Percentiles rank a stretch among this genome's conserved stretches.
Evolutionary conservation across 2,113 vertebrate species (phyloP).

Genomic region (Scomber scombrus): DNA sequence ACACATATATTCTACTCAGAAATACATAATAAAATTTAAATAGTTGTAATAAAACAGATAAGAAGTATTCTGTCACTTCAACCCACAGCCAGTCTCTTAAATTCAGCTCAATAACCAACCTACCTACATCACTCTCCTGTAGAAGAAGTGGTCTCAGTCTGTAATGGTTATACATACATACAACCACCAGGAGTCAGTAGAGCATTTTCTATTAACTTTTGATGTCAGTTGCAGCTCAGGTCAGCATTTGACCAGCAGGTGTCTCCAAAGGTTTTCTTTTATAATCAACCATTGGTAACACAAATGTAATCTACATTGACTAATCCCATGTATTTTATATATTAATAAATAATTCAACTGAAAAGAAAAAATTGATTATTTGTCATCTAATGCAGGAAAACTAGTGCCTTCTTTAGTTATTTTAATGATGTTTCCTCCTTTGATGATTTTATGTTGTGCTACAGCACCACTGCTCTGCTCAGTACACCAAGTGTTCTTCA

Average conservation of each 20-base stretch:
- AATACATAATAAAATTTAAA: neutral
- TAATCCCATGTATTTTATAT: neutral
- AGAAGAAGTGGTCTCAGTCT: neutral
- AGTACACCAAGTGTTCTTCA: neutral
- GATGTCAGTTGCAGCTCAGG: neutral
- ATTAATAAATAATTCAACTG: neutral
- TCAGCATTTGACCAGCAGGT: constrained; percentile 45
- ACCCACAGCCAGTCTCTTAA: neutral
- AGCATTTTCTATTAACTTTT: neutral
- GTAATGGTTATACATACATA: constrained; percentile 5
- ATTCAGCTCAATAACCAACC: neutral
- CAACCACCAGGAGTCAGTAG: constrained; percentile 39
- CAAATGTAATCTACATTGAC: neutral
- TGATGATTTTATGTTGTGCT: neutral
- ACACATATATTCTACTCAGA: neutral
- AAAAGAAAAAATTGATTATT: neutral
- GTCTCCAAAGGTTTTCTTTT: constrained; percentile 38
- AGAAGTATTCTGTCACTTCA: neutral
- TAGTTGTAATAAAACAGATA: neutral
- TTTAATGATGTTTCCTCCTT: neutral
- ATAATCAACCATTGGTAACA: neutral
- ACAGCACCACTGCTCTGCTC: neutral
- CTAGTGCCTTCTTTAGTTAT: neutral
- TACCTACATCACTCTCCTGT: neutral
- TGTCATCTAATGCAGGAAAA: neutral